Evolutionary conservation across 2,888 invertebrate genomes (phyloP).

Genomic region (Liodrosophila aerea): DNA sequence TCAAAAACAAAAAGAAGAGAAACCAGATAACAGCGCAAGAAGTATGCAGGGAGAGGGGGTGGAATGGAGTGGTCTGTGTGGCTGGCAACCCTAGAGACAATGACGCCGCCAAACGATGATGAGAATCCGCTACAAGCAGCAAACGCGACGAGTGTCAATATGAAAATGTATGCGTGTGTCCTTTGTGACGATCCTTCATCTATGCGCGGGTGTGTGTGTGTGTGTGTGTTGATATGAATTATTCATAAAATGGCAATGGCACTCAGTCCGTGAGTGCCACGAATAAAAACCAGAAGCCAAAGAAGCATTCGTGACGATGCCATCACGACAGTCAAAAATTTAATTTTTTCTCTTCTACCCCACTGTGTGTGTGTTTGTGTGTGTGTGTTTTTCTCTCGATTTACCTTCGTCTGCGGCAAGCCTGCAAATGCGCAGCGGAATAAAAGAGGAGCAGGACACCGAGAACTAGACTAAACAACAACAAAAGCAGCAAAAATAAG

Average conservation of each 20-base stretch:
- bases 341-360: slow-evolving; percentile 22
- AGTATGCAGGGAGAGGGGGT: not conserved
- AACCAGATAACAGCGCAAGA: not conserved
- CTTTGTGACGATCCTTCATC: slow-evolving; percentile 35
- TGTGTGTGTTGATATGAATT: slow-evolving; percentile 62
- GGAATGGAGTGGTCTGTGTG: slow-evolving; percentile 36
- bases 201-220: slow-evolving; percentile 15
- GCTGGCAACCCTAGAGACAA: slow-evolving; percentile 46
- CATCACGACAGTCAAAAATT: slow-evolving; percentile 33
- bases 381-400: slow-evolving; percentile 2
- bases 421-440: slow-evolving; percentile 9
- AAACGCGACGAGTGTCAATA: slow-evolving; percentile 63
- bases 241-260: slow-evolving; percentile 76
- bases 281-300: slow-evolving; percentile 33
- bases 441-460: not conserved
- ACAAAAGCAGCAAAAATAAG: slow-evolving; percentile 22
- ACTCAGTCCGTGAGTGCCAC: slow-evolving; percentile 51
- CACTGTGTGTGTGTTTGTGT: slow-evolving; percentile 3
- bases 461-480: slow-evolving; percentile 5
- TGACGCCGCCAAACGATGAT: slow-evolving; percentile 59
- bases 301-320: slow-evolving; percentile 54
- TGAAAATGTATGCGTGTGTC: slow-evolving; percentile 66
- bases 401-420: slow-evolving; percentile 3
- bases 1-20: slow-evolving; percentile 5
- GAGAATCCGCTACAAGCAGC: slow-evolving; percentile 42